phyloP scores from a whole-genome alignment of 2,888 invertebrate genomes.

The Gari tellinella region DNA sequence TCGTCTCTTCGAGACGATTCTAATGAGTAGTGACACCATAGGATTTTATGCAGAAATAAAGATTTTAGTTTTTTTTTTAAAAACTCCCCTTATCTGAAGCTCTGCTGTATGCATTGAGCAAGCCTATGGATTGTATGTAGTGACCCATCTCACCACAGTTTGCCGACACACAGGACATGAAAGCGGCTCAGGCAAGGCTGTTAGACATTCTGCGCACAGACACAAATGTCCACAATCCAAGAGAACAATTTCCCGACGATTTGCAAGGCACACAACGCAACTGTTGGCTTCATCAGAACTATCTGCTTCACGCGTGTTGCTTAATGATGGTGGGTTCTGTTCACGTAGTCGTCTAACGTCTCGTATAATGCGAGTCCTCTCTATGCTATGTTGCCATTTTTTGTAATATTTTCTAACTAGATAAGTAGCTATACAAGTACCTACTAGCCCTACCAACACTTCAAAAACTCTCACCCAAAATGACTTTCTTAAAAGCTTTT shows the following conservation, averaged over 20 bases:
- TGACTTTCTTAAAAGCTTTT: conserved; percentile 90
- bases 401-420: conserved; percentile 86
- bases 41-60: too few relatives aligned
- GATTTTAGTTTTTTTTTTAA: too few relatives aligned
- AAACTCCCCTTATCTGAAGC: too few relatives aligned
- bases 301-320: conserved; percentile 1
- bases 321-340: neutral
- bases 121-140: conserved; percentile 81
- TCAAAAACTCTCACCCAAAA: conserved; percentile 86
- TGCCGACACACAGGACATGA: conserved; percentile 93
- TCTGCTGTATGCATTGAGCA: too few relatives aligned
- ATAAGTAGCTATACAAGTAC: conserved; percentile 86
- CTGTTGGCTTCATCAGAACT: conserved; percentile 83
- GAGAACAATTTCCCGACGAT: conserved; percentile 94
- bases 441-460: conserved; percentile 87
- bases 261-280: conserved; percentile 94
- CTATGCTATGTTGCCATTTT: conserved; percentile 49
- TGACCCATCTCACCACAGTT: conserved; percentile 89
- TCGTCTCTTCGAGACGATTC: too few relatives aligned
- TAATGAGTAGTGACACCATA: too few relatives aligned
- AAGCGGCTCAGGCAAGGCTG: conserved; percentile 87
- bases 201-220: conserved; percentile 93
- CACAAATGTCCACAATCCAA: conserved; percentile 96
- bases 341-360: conserved; percentile 49
- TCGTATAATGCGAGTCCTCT: conserved; percentile 37